Evolutionary conservation across 1,140 invertebrate genomes (phyloP), one percentile per base, ranked within the genome.

Genomic region (Eubasilissa regina): DNA sequence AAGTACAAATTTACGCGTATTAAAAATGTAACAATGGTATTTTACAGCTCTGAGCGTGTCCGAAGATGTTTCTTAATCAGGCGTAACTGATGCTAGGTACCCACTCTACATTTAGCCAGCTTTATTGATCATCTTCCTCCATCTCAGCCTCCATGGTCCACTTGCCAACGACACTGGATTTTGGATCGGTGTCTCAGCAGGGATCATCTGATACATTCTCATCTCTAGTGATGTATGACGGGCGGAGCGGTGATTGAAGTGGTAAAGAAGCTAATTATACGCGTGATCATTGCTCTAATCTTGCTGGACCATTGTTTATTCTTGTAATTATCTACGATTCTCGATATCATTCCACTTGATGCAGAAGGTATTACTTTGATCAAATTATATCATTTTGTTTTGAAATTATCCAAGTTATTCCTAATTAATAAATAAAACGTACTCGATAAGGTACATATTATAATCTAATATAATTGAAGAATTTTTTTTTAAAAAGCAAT

Each of bases 1-100:
- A 73, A 35, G 12, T 15, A 21, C 47, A 73, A 73, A 73, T 73
- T 73, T 73, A 73, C 70, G 70, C 48, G 35, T 55, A 55, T 73
- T n/a, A 73, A 73, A 73, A 72, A 55, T 15, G 0, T 25, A 73
- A 53, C 70, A 55, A 73, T 21, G 21, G 48, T 25, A 21, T 35
- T 68, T 68, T 68, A 68, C 7, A 48, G 15, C 9, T 15, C 45
- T 15, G 25, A 68, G 64, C 44, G 64, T 12, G 44, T 10, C 64
- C 19, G 9, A 68, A 68, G n/a, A 48, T 21, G 60, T 44, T 19
- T 11, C 13, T 15, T 48, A 47, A 68, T 68, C 64, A 48, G 44
- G 15, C 64, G 45, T 68, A 19, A 4, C 64, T 47, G 64, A 68
- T 68, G 64, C 8, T 51, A 1, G 25, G 25, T 35, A 6, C 25